Percentiles rank a stretch among this genome's conserved stretches.
Conservation (phyloP, 2,113 vertebrate species). For the Petromus typicus region DNA sequence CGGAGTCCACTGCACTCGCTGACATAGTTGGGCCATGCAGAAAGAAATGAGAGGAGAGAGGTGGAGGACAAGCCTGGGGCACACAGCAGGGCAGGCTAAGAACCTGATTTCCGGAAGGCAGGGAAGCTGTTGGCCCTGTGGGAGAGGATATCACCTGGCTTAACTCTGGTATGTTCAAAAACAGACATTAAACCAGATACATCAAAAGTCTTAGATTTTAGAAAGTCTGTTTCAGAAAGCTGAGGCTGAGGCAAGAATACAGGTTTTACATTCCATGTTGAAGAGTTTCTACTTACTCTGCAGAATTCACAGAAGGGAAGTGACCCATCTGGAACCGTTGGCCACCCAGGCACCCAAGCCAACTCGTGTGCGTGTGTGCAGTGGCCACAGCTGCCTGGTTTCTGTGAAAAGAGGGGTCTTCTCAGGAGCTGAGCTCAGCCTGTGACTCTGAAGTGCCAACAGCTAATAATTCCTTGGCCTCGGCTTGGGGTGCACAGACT, state of each 20-base stretch:
- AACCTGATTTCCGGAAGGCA: neutral
- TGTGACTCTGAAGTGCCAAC: neutral
- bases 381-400: neutral
- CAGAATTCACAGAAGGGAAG: neutral
- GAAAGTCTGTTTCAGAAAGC: neutral
- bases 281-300: neutral
- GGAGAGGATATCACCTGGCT: rapidly evolving
- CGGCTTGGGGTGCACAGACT: rapidly evolving
- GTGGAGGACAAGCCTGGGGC: neutral
- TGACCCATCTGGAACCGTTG: neutral
- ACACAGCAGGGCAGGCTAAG: neutral
- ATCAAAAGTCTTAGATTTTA: neutral
- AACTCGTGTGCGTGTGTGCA: neutral
- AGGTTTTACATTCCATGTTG: neutral
- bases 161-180: neutral
- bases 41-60: neutral
- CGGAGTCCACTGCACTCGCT: neutral
- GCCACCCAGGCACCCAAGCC: rapidly evolving
- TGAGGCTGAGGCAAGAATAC: neutral
- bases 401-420: neutral
- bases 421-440: neutral
- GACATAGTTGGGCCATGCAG: neutral
- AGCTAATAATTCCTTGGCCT: neutral
- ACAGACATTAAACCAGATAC: neutral
- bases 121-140: rapidly evolving